Conservation (phyloP, 2,797 vertebrate species). For the Natrix natrix region DNA sequence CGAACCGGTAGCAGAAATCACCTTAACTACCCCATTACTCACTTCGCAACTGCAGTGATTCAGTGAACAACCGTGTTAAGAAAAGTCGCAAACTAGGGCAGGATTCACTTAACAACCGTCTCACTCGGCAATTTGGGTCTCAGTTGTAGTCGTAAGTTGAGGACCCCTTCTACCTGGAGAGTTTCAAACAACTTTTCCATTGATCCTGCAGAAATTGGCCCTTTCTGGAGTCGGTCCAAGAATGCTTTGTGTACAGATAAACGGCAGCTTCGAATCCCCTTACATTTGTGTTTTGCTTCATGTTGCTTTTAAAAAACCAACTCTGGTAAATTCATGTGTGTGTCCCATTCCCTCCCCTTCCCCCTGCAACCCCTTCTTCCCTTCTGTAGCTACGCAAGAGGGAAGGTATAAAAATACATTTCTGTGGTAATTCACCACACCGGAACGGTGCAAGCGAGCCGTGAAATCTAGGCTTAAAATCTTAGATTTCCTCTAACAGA, state of each 20-base stretch:
- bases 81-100: no score
- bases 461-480: neutral
- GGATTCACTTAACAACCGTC: neutral
- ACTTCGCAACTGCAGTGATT: no score
- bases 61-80: no score
- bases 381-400: neutral
- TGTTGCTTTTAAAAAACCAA: neutral
- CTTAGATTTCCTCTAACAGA: neutral
- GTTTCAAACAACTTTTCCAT: neutral
- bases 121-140: no score
- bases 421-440: neutral
- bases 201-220: neutral
- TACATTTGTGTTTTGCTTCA: neutral
- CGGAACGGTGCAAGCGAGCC: neutral
- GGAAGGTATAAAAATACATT: neutral
- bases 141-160: neutral
- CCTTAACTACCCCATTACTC: fast-evolving
- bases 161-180: neutral
- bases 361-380: no score
- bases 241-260: neutral
- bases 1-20: no score
- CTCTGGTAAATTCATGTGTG: neutral
- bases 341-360: neutral
- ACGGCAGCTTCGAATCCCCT: neutral
- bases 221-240: neutral